Percentiles rank a stretch among this genome's conserved stretches.
phyloP scores from a whole-genome alignment of 1,140 invertebrate species.

The Ceratitis capitata region DNA sequence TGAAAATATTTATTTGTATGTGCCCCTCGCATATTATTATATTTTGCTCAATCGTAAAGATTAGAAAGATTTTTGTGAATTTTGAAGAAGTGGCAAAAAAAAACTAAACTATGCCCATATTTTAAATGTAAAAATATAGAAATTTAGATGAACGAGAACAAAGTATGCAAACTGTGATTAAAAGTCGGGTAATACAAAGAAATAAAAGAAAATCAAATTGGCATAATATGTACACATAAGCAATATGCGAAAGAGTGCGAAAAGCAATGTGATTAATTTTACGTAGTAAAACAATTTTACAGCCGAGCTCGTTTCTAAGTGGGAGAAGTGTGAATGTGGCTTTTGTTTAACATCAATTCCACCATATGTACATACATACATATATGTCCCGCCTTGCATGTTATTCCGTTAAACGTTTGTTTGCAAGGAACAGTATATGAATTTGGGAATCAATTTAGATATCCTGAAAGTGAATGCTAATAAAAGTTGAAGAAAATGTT shows the following conservation, averaged over 20 bases:
- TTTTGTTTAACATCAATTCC: background rate
- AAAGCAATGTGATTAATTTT: background rate
- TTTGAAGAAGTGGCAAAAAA: background rate
- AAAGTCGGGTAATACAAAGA: too few species aligned
- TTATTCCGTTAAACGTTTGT: background rate
- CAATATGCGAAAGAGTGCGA: background rate
- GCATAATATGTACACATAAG: background rate
- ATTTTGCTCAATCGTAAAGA: background rate
- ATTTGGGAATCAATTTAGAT: background rate
- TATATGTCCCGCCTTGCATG: too few species aligned
- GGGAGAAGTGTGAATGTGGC: background rate
- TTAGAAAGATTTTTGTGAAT: too few species aligned
- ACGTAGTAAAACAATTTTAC: background rate
- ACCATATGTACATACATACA: background rate
- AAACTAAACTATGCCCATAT: background rate
- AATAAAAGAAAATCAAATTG: background rate
- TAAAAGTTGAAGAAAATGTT: slow-evolving; percentile 53
- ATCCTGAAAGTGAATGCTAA: background rate
- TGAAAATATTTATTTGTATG: background rate
- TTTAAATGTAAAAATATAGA: too few species aligned
- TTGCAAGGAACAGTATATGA: background rate
- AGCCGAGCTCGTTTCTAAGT: background rate
- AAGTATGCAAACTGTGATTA: background rate
- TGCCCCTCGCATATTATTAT: background rate
- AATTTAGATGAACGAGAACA: background rate